Evolutionary conservation across 2,888 invertebrate species (phyloP).

Genomic region (Colletes collaris): DNA sequence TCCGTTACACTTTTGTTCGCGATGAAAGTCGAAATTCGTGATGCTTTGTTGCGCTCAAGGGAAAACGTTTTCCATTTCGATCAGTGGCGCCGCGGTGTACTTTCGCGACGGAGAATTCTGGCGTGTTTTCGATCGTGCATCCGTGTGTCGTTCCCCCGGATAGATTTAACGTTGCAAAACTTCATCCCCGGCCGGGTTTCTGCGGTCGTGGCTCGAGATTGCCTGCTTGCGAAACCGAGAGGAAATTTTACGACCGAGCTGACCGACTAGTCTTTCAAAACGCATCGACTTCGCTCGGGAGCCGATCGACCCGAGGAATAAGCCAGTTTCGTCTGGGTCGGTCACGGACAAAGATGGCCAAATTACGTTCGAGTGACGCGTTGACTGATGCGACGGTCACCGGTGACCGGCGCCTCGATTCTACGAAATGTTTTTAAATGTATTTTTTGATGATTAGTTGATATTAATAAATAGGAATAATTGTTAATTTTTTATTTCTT

Average conservation of each 20-base stretch:
- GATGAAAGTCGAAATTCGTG: conserved; percentile 11
- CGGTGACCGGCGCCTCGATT: no score
- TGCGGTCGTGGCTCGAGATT: conserved; percentile 26
- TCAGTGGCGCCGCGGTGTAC: background rate
- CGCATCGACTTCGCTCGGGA: background rate
- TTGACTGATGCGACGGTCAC: no score
- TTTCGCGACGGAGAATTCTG: background rate
- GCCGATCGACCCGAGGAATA: background rate
- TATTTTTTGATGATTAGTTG: no score
- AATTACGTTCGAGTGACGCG: no score
- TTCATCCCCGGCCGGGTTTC: conserved; percentile 13
- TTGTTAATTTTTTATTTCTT: no score
- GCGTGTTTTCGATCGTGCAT: background rate
- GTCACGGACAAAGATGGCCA: no score
- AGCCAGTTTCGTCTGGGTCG: background rate
- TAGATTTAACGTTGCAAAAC: conserved; percentile 34
- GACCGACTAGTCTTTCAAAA: background rate
- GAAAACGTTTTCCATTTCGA: background rate
- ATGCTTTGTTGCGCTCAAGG: background rate
- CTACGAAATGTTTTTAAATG: no score
- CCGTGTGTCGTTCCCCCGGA: background rate
- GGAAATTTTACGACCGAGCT: conserved; percentile 18
- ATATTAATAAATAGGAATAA: no score
- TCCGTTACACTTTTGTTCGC: background rate
- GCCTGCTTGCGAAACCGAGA: conserved; percentile 23